Percentiles rank a stretch among this genome's conserved stretches.
phyloP scores from a whole-genome alignment of 2,888 invertebrate species.

The Hermodice carunculata region DNA sequence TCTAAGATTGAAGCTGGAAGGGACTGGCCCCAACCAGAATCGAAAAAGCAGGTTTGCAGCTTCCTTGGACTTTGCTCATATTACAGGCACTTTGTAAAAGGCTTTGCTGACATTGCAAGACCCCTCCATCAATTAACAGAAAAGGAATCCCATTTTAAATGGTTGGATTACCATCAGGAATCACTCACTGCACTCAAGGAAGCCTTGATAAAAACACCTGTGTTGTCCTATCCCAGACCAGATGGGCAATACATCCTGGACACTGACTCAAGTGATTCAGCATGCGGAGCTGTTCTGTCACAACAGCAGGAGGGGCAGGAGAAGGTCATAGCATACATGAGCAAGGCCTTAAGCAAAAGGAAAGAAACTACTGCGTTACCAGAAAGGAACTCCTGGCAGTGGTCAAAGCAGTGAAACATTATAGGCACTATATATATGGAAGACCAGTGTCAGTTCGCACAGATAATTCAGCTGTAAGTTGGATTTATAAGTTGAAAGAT shows the following conservation, averaged over 20 bases:
- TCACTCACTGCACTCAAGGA: slow-evolving; percentile 7
- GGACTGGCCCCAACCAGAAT: slow-evolving; percentile 7
- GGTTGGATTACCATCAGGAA: slow-evolving; percentile 10
- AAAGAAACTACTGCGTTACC: slow-evolving; percentile 22
- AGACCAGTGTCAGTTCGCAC: slow-evolving; percentile 1
- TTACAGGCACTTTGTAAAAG: slow-evolving; percentile 18
- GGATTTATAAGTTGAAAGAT: not conserved
- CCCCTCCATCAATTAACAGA: not conserved
- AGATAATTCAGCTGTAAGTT: slow-evolving; percentile 2
- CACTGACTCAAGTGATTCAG: slow-evolving; percentile 14
- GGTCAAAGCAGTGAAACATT: not conserved
- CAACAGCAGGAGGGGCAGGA: slow-evolving; percentile 12
- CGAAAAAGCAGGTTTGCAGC: not conserved
- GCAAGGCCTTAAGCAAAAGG: not conserved
- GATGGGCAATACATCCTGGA: slow-evolving; percentile 1
- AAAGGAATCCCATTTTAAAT: slow-evolving; percentile 6
- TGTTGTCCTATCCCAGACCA: slow-evolving; percentile 20
- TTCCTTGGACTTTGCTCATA: slow-evolving; percentile 17
- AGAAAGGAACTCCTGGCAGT: slow-evolving; percentile 19
- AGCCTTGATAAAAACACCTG: slow-evolving; percentile 13
- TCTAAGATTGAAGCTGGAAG: slow-evolving; percentile 3
- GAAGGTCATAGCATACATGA: slow-evolving; percentile 15
- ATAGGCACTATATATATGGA: slow-evolving; percentile 8
- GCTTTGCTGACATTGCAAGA: slow-evolving; percentile 11
- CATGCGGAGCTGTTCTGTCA: slow-evolving; percentile 18